A percentile compares a stretch with the other conserved stretches of the same genome.
Evolutionary conservation across 2,113 vertebrate genomes (phyloP).

Genomic region (Cyanoderma ruficeps): DNA sequence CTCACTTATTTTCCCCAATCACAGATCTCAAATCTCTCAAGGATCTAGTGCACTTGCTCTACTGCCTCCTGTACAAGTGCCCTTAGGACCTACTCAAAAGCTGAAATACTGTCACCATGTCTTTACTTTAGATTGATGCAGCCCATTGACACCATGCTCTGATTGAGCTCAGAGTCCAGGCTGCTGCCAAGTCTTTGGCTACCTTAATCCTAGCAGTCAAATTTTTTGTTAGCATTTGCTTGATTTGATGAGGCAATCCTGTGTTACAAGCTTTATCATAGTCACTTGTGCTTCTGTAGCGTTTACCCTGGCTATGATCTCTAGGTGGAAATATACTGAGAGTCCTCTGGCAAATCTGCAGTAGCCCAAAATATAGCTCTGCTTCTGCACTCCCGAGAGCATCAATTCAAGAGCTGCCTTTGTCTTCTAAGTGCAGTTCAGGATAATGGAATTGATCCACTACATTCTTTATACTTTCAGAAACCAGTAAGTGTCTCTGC

Average conservation of each 20-base stretch:
- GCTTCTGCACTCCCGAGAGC: neutral
- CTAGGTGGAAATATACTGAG: neutral
- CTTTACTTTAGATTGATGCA: neutral
- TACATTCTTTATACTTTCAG: conserved; percentile 21
- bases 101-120: neutral
- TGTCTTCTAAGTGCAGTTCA: conserved; percentile 7
- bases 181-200: neutral
- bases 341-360: neutral
- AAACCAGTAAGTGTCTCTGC: conserved; percentile 2
- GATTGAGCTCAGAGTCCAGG: neutral
- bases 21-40: neutral
- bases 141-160: neutral
- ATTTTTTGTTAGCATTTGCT: neutral
- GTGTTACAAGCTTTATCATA: neutral
- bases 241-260: neutral
- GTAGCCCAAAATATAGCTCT: neutral
- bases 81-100: neutral
- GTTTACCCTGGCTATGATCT: neutral
- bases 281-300: neutral
- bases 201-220: neutral
- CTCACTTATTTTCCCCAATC: neutral
- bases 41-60: neutral
- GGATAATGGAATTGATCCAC: conserved; percentile 23
- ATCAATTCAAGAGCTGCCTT: neutral
- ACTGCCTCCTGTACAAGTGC: neutral